Evolutionary conservation across 2,113 vertebrate species (phyloP).

Genomic region (Pyrgilauda ruficollis): DNA sequence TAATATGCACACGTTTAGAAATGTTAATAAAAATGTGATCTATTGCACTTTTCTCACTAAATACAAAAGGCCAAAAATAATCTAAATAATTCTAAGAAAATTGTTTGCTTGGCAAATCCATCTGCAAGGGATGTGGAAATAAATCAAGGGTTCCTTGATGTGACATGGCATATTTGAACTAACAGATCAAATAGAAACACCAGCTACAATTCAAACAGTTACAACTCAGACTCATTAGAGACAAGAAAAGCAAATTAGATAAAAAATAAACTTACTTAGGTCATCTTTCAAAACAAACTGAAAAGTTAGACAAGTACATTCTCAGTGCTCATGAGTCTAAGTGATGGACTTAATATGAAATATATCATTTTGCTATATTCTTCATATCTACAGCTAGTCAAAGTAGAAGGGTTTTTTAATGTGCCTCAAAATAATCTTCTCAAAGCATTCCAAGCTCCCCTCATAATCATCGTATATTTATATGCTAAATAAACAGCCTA

Average conservation of each 20-base stretch:
- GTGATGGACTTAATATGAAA: not conserved
- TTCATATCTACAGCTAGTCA: not conserved
- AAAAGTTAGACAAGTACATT: not conserved
- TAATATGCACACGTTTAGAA: not conserved
- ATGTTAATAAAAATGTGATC: constrained; percentile 30
- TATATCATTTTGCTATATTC: not conserved
- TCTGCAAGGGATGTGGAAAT: constrained; percentile 7
- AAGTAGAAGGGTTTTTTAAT: not conserved
- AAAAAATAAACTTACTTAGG: not conserved
- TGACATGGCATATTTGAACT: constrained; percentile 7
- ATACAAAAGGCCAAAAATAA: not conserved
- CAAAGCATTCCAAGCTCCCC: not conserved
- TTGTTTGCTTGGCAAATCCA: constrained; percentile 25
- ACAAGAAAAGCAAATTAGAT: constrained; percentile 1
- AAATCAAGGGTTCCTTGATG: constrained; percentile 10
- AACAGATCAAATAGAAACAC: constrained; percentile 31
- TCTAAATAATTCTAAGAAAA: not conserved
- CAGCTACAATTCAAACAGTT: constrained; percentile 4
- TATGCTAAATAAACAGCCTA: not conserved
- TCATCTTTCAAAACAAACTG: constrained; percentile 15
- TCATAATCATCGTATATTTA: not conserved
- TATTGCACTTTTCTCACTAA: not conserved
- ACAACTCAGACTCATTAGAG: constrained; percentile 14
- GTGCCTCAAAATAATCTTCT: not conserved
- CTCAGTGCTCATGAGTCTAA: not conserved